Percentiles rank a stretch among this genome's conserved stretches.
Evolutionary conservation across 2,797 vertebrate species (phyloP).

Genomic region (Chiloscyllium punctatum): DNA sequence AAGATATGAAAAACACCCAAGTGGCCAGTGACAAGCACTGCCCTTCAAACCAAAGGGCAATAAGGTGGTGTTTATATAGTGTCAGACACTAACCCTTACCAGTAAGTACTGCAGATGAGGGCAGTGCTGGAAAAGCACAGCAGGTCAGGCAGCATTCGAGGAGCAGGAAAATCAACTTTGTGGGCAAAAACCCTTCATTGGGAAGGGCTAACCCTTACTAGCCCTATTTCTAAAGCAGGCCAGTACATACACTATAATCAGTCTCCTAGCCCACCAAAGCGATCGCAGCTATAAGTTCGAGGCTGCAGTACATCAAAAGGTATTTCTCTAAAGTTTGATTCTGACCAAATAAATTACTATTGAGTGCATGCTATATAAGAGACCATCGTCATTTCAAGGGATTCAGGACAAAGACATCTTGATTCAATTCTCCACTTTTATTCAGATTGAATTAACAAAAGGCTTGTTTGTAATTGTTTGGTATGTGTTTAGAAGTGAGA

Average conservation of each 20-base stretch:
- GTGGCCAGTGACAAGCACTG: too few relatives aligned
- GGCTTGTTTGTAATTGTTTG: background rate
- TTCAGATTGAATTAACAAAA: background rate
- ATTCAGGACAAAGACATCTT: background rate
- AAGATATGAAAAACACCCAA: too few relatives aligned
- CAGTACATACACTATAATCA: background rate
- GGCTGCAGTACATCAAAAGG: background rate
- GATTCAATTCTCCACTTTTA: background rate
- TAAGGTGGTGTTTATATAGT: too few relatives aligned
- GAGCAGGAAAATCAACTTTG: too few relatives aligned
- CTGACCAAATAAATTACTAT: background rate
- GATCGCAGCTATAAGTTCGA: background rate
- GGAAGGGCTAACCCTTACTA: too few relatives aligned
- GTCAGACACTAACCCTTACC: too few relatives aligned
- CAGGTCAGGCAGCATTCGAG: too few relatives aligned
- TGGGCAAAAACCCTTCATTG: too few relatives aligned
- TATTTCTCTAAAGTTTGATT: background rate
- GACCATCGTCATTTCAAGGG: background rate
- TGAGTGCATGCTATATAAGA: background rate
- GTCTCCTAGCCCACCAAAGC: background rate
- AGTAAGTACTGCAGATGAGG: too few relatives aligned
- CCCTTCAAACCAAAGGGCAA: too few relatives aligned
- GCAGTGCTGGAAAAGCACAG: too few relatives aligned
- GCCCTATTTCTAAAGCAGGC: background rate
- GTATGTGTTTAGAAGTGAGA: background rate